These are phyloP conservation scores for Leptoclinus maculatus DNA, from an alignment of 2,797 vertebrate species.

Conservation along the genomic window DNA sequence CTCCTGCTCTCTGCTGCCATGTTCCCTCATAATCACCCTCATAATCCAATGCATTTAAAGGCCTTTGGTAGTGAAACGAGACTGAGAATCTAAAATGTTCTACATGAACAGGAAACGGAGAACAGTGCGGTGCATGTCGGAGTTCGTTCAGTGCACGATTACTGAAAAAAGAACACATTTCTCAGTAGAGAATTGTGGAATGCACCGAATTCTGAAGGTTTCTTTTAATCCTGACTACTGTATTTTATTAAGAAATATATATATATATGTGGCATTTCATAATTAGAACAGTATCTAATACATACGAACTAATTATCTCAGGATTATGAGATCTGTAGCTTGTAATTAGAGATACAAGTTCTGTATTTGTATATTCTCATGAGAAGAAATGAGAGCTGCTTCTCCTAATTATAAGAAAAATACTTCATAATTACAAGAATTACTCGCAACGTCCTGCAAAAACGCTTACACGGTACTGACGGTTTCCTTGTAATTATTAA, in stretches of 20 bases:
- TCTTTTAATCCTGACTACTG: neutral
- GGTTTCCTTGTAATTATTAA: neutral
- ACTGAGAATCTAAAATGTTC: neutral
- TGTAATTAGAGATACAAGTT: neutral
- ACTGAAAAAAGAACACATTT: neutral
- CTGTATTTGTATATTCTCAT: neutral
- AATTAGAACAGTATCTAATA: conserved; percentile 1
- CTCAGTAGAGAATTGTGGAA: neutral
- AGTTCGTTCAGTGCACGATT: neutral
- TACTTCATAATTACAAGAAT: neutral
- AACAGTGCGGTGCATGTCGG: neutral
- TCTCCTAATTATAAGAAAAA: neutral
- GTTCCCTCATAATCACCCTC: neutral
- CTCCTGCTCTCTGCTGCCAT: conserved; percentile 1
- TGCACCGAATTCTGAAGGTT: neutral
- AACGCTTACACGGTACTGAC: neutral
- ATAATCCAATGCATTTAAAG: neutral
- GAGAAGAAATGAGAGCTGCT: neutral
- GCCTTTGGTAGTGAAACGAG: neutral
- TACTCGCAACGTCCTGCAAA: neutral
- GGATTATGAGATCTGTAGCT: neutral
- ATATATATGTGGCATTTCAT: neutral
- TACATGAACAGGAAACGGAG: neutral
- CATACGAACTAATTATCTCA: neutral
- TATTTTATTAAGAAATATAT: neutral